phyloP scores from a whole-genome alignment of 2,888 invertebrate species.

The Heliconius sara region DNA sequence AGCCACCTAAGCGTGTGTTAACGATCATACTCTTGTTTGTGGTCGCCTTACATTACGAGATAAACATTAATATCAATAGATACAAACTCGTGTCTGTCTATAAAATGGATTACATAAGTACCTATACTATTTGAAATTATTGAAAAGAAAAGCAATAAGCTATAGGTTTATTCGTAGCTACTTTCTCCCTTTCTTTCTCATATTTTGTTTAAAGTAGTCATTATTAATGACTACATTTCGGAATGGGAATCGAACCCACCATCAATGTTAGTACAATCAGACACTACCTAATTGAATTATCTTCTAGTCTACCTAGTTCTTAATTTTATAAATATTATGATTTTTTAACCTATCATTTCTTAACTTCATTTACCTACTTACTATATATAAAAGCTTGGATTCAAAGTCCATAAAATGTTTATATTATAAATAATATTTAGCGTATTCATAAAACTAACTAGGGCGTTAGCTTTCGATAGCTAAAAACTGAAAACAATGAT shows the following conservation, averaged over 20 bases:
- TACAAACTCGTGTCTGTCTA: background rate
- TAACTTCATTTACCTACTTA: background rate
- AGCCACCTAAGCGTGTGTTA: conserved; percentile 13
- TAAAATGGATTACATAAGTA: too few species aligned
- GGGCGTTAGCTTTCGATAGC: background rate
- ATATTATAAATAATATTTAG: background rate
- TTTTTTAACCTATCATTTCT: background rate
- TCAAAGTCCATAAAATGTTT: background rate
- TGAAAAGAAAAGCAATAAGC: too few species aligned
- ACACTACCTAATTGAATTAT: too few species aligned
- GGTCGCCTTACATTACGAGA: conserved; percentile 19
- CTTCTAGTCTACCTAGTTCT: too few species aligned
- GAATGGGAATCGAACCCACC: too few species aligned
- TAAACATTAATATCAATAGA: background rate
- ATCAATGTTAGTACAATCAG: too few species aligned
- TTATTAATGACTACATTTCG: too few species aligned
- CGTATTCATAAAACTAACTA: background rate
- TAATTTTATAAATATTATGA: too few species aligned
- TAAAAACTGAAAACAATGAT: background rate
- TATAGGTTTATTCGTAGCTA: too few species aligned
- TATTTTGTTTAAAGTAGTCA: too few species aligned
- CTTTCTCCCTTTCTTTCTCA: too few species aligned
- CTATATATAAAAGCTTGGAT: background rate
- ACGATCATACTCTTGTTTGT: conserved; percentile 14
- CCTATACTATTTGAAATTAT: too few species aligned